Evolutionary conservation across 1,140 invertebrate genomes (phyloP).

Genomic region (Zaprionus taronus): DNA sequence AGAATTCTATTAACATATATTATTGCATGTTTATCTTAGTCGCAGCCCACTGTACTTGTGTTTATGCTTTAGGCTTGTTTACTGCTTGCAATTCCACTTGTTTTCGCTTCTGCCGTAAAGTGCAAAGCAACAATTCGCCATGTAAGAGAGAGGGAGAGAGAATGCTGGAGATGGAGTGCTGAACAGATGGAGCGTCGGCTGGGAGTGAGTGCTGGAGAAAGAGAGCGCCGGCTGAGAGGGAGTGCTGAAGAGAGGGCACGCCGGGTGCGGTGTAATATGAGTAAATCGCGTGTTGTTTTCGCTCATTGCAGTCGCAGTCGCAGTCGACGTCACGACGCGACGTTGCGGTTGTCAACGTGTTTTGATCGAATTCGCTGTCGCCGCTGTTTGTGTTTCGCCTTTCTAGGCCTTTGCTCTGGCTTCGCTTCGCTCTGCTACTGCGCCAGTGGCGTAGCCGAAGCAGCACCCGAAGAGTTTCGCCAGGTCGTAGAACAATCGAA

Average conservation of each 20-base stretch:
- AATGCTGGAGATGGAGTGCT: background rate
- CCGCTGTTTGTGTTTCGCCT: constrained; percentile 39
- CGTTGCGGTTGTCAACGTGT: constrained; percentile 55
- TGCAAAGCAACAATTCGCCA: constrained; percentile 63
- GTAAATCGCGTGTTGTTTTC: constrained; percentile 58
- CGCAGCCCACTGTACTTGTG: constrained; percentile 19
- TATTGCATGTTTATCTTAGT: background rate
- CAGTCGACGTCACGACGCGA: background rate
- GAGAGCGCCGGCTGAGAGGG: background rate
- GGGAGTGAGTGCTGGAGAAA: background rate
- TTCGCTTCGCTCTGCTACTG: constrained; percentile 2
- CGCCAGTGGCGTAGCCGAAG: constrained; percentile 37
- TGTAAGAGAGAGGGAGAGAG: background rate
- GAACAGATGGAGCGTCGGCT: background rate
- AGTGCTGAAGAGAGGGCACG: background rate
- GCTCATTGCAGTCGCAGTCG: constrained; percentile 39
- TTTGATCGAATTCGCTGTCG: constrained; percentile 55
- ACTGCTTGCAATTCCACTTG: constrained; percentile 57
- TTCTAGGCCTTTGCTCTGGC: constrained; percentile 6
- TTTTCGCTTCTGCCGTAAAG: constrained; percentile 58
- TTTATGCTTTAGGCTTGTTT: constrained; percentile 54
- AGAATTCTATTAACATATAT: background rate
- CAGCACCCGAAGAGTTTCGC: background rate
- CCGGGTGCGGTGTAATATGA: background rate
- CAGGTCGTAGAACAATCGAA: background rate